Evolutionary conservation across 1,140 invertebrate genomes (phyloP).

Genomic region (Brachionus plicatilis): DNA sequence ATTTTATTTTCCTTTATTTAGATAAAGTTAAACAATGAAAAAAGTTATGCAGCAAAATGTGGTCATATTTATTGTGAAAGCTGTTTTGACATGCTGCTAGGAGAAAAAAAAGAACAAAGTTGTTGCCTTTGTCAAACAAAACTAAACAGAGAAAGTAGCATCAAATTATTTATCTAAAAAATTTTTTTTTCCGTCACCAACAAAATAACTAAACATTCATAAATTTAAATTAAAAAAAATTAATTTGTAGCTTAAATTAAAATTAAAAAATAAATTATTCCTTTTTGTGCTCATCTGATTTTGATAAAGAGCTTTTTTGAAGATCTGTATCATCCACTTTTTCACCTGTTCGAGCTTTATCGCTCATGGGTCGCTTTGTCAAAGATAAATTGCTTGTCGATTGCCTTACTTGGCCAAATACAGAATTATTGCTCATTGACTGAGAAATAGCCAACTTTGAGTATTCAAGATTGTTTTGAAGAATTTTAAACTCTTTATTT

Average conservation of each 20-base stretch:
- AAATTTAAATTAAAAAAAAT: not conserved
- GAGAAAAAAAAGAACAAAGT: not conserved
- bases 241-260: too few relatives aligned
- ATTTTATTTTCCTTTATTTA: not conserved
- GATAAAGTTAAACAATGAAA: not conserved
- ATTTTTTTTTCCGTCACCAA: not conserved
- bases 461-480: not conserved
- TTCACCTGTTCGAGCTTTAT: not conserved
- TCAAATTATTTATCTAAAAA: not conserved
- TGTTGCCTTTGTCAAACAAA: not conserved
- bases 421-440: not conserved
- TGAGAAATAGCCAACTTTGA: not conserved
- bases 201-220: too few relatives aligned
- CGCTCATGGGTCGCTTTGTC: not conserved
- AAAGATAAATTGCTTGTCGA: not conserved
- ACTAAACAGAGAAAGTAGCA: not conserved
- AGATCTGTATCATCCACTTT: not conserved
- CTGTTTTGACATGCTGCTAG: not conserved
- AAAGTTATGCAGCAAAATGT: not conserved
- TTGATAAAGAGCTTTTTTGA: not conserved
- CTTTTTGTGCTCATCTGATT: not conserved
- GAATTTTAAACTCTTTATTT: not conserved
- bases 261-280: too few relatives aligned
- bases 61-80: not conserved
- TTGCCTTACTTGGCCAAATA: not conserved